Conservation (phyloP, 2,888 invertebrate species). For the Meandrusa payeni region DNA sequence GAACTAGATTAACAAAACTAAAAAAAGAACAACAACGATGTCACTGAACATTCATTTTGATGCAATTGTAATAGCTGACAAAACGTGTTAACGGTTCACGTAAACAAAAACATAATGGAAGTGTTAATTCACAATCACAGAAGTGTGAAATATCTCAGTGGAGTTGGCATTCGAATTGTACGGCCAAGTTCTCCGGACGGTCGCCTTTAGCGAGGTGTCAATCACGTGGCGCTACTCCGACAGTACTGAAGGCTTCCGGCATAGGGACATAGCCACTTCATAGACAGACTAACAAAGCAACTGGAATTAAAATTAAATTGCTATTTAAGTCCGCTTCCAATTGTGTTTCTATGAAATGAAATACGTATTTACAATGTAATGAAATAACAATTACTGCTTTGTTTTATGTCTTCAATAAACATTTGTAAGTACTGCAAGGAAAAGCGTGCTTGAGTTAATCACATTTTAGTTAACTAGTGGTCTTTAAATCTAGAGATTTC, state of each 20-base stretch:
- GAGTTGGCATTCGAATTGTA: conserved; percentile 37
- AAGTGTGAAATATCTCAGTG: conserved; percentile 46
- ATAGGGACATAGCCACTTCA: conserved; percentile 37
- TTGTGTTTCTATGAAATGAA: background rate
- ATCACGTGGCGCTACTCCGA: conserved; percentile 41
- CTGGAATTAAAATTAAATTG: conserved; percentile 11
- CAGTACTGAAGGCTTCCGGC: conserved; percentile 48
- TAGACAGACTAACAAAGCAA: background rate
- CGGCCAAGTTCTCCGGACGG: conserved; percentile 25
- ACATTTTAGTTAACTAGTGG: too few species aligned
- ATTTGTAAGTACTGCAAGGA: background rate
- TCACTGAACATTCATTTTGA: too few species aligned
- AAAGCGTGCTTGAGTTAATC: too few species aligned
- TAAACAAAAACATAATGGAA: conserved; percentile 8
- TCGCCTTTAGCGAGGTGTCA: conserved; percentile 48
- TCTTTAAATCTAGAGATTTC: too few species aligned
- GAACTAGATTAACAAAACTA: too few species aligned
- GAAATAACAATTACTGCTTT: background rate
- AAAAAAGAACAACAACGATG: too few species aligned
- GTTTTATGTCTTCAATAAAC: background rate
- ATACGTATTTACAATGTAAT: background rate
- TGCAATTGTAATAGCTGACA: too few species aligned
- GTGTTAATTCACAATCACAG: conserved; percentile 25
- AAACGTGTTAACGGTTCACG: too few species aligned
- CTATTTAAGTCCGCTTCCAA: background rate